Evolutionary conservation across 2,797 vertebrate genomes (phyloP).

Genomic region (Crax fasciolata): DNA sequence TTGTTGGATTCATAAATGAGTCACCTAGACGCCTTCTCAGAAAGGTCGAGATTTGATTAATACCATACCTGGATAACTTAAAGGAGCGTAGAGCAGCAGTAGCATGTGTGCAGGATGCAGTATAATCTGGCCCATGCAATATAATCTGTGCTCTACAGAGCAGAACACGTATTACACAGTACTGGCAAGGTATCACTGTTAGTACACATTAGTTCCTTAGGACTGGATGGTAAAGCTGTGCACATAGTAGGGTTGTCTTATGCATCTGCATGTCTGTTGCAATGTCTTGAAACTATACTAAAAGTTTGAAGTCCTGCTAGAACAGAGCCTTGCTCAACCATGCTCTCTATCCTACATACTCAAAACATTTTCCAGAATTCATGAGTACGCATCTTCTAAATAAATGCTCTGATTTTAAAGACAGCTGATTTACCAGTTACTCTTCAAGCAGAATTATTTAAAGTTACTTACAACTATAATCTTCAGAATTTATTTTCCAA

Average conservation of each 20-base stretch:
- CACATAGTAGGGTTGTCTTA: background rate
- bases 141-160: background rate
- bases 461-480: background rate
- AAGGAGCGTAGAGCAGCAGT: background rate
- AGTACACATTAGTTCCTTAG: background rate
- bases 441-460: background rate
- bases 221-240: background rate
- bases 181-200: background rate
- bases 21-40: background rate
- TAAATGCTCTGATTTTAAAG: background rate
- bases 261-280: background rate
- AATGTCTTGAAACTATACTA: background rate
- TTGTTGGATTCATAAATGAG: background rate
- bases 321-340: accelerated
- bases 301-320: background rate
- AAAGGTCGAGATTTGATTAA: background rate
- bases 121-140: background rate
- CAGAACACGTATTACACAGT: background rate
- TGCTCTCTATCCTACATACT: background rate
- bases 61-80: background rate
- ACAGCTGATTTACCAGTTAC: background rate
- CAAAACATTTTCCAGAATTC: background rate
- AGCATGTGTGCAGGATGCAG: background rate
- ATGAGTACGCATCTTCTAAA: background rate
- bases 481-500: background rate